Conservation (phyloP, 37 sponge, comb jelly and placozoan species). For the Chondrosia reniformis region DNA sequence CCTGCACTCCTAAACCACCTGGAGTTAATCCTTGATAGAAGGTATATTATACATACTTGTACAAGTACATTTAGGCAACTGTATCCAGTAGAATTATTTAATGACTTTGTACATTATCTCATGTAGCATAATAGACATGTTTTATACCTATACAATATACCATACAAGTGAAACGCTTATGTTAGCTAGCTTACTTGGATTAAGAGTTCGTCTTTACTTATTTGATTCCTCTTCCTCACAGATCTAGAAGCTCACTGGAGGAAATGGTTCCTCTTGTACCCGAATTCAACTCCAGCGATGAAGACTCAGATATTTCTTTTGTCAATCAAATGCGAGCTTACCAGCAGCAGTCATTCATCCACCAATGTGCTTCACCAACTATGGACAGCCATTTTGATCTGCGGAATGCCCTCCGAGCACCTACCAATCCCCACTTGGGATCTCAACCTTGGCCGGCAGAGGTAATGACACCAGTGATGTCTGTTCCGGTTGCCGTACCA, state of each 20-base stretch:
- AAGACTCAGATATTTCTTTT: neutral
- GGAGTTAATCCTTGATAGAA: slow-evolving; percentile 33
- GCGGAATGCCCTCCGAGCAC: neutral
- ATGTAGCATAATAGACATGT: no score
- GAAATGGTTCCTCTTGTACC: neutral
- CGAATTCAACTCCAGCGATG: neutral
- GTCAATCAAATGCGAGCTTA: neutral
- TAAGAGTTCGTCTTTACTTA: neutral
- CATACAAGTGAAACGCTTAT: no score
- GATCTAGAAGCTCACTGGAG: neutral
- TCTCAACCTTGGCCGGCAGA: neutral
- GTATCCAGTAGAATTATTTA: no score
- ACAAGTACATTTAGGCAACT: neutral
- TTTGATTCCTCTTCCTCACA: neutral
- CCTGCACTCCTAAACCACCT: slow-evolving; percentile 18
- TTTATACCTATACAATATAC: no score
- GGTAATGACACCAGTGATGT: no score
- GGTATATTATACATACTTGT: slow-evolving; percentile 24
- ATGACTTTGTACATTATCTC: no score
- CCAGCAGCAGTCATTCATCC: neutral
- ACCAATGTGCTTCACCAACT: neutral
- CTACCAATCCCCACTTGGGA: neutral
- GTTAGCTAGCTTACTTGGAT: no score
- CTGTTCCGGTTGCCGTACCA: no score
- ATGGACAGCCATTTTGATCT: neutral